Evolutionary conservation across 2,888 invertebrate species (phyloP), one percentile per base, ranked within the genome.

Genomic region (Argyresthia albistria): DNA sequence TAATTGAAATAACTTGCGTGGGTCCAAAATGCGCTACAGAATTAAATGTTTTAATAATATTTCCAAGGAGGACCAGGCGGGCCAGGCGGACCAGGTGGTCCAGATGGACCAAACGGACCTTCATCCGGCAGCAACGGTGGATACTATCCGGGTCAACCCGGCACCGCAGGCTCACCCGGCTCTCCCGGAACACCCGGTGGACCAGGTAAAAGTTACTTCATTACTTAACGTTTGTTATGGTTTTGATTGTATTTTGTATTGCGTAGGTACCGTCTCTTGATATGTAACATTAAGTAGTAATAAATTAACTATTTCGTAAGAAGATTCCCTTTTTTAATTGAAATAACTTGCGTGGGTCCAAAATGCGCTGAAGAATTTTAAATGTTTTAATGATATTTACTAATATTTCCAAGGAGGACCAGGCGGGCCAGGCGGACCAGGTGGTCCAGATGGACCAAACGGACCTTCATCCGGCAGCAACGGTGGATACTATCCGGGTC

Each of bases 391-490:
- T 37, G 7, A n/a, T n/a, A n/a, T n/a, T 39, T 39, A 39, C n/a
- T 39, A 39, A 11, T 39, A 4, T 39, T 39, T 39, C 39, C 82
- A 86, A 46, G 66, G 69, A 15, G 63, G 65, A n/a, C 77, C 69
- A 4, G 66, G 63, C 8, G 43, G 82, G 77, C 1, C 70, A 57
- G 12, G 25, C 7, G 47, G 47, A 7, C 47, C n/a, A 47, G 11
- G 2, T 14, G 47, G 47, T 47, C 47, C n/a, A 47, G 9, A 9
- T 11, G 47, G 57, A 51, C 42, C 39, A 8, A 54, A 58, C 51
- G 60, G 59, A 35, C 37, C 45, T 47, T 49, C 39, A 39, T 9
- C 10, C 9, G 10, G 10, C n/a, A n/a, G 39, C n/a, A n/a, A 8
- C 50, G 62, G 65, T 16, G 60, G 64, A 8, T 61, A 66, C 53